These are phyloP conservation scores for Ophioderma brevispina DNA, from an alignment of 35 echinoderm and acorn worm species.

Conservation along the genomic window DNA sequence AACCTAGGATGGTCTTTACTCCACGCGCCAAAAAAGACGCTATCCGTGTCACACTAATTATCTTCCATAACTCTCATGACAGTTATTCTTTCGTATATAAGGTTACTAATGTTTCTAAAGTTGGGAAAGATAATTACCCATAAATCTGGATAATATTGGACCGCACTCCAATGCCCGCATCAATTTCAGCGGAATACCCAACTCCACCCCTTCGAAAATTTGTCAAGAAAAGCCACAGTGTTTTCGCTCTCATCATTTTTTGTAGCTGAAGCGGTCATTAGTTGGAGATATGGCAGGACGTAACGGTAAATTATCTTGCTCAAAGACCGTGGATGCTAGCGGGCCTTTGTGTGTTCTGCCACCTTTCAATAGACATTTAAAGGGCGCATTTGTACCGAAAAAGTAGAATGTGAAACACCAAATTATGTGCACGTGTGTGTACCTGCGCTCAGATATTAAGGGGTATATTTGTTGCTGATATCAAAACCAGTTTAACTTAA, in stretches of 20 bases:
- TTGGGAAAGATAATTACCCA: neutral
- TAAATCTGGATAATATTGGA: conserved; percentile 11
- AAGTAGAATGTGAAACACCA: too few species aligned
- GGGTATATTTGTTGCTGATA: too few species aligned
- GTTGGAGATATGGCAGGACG: neutral
- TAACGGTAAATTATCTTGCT: neutral
- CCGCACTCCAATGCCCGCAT: neutral
- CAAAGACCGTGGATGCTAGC: conserved; percentile 8
- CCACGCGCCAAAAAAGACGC: too few species aligned
- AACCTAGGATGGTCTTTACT: too few species aligned
- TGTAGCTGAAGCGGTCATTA: neutral
- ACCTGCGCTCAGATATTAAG: too few species aligned
- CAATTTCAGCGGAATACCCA: neutral
- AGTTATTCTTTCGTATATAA: too few species aligned
- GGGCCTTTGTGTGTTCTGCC: neutral
- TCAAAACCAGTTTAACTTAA: too few species aligned
- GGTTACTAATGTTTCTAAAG: too few species aligned
- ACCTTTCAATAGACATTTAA: neutral
- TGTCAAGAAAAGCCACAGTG: neutral
- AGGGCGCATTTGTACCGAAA: neutral
- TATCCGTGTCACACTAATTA: too few species aligned
- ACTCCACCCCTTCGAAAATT: neutral
- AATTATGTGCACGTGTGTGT: too few species aligned
- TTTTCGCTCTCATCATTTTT: conserved; percentile 2
- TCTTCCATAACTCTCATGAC: too few species aligned